These are phyloP conservation scores for Ammospiza nelsoni DNA, from an alignment of 2,113 vertebrate genomes.

Conservation along the genomic window DNA sequence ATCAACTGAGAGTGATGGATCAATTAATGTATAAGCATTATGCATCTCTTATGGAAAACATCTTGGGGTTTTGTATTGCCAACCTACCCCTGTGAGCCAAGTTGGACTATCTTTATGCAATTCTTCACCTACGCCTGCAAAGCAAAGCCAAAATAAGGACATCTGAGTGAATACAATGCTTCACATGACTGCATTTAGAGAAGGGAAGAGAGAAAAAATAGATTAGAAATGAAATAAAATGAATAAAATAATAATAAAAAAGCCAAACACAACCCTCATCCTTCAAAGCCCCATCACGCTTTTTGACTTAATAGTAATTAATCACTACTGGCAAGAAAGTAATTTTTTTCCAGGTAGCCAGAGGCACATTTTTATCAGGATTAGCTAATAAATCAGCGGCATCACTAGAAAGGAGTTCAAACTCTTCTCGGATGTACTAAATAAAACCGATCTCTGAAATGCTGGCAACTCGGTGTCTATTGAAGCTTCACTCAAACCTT, in stretches of 20 bases:
- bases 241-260: background rate
- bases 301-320: conserved; percentile 78
- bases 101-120: conserved; percentile 53
- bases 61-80: conserved; percentile 25
- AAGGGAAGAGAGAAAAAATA: background rate
- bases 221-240: conserved; percentile 15
- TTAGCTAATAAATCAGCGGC: conserved; percentile 80
- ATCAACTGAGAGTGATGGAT: conserved; percentile 26
- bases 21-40: conserved; percentile 45
- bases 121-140: conserved; percentile 57
- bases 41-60: conserved; percentile 18
- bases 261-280: conserved; percentile 59
- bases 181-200: conserved; percentile 57
- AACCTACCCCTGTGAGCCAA: conserved; percentile 32
- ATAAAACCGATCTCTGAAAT: conserved; percentile 50
- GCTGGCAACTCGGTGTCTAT: background rate
- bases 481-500: conserved; percentile 11
- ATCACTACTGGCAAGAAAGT: conserved; percentile 76
- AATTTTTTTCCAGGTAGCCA: conserved; percentile 73
- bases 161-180: conserved; percentile 55
- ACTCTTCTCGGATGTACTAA: conserved; percentile 73
- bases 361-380: conserved; percentile 80
- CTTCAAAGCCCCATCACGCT: conserved; percentile 70
- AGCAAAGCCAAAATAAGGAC: conserved; percentile 64
- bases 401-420: conserved; percentile 73